Conservation (phyloP, 2,888 invertebrate genomes). For the Melanotus villosus region DNA sequence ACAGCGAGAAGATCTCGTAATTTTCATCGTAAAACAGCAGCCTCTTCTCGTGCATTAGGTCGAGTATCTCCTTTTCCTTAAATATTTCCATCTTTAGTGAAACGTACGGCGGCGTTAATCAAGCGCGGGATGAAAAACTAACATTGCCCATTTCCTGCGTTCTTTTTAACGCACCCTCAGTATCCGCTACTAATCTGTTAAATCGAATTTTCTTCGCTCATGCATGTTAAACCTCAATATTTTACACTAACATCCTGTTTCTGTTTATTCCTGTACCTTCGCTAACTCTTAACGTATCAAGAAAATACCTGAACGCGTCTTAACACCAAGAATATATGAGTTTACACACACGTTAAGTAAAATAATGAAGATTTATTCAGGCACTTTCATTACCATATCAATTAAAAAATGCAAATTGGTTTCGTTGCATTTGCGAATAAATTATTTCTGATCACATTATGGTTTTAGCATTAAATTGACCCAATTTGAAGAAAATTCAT, state of each 20-base stretch:
- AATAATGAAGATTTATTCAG: background rate
- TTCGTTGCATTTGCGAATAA: constrained; percentile 25
- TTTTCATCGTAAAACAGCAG: background rate
- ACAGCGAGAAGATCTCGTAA: background rate
- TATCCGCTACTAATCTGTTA: constrained; percentile 10
- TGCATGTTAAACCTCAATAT: constrained; percentile 20
- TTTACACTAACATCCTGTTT: constrained; percentile 10
- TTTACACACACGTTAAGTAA: background rate
- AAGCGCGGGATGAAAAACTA: constrained; percentile 2
- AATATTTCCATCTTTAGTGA: constrained; percentile 1
- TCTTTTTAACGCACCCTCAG: background rate
- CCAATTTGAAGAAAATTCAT: too few relatives aligned
- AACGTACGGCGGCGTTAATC: constrained; percentile 10
- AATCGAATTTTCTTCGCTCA: constrained; percentile 18
- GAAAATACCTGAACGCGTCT: background rate
- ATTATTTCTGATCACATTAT: constrained; percentile 14
- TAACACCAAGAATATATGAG: background rate
- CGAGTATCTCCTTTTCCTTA: background rate
- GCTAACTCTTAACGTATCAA: background rate
- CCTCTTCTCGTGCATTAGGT: background rate
- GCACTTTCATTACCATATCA: constrained; percentile 1
- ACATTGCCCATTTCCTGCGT: background rate
- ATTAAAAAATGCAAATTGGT: constrained; percentile 31
- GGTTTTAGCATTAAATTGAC: background rate
- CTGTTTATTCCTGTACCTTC: constrained; percentile 10